Evolutionary conservation across 2,797 vertebrate genomes (phyloP).

Genomic region (Notolepis coatsorum): DNA sequence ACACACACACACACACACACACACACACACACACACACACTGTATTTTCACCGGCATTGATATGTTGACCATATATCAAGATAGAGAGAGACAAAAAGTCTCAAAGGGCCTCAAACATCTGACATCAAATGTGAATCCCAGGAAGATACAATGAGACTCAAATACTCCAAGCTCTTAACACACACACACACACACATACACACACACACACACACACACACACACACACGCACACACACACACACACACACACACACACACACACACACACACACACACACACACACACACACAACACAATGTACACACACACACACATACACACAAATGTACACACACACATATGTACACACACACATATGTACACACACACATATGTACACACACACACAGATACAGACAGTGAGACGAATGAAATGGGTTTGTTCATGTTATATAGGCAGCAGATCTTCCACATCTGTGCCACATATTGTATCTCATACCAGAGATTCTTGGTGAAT

Average conservation of each 20-base stretch:
- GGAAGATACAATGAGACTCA: conserved; percentile 21
- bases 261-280: neutral
- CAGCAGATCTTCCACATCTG: conserved; percentile 74
- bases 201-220: conserved; percentile 6
- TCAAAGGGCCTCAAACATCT: neutral
- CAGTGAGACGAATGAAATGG: conserved; percentile 48
- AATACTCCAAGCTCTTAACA: conserved; percentile 10
- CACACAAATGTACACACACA: neutral
- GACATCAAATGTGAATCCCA: conserved; percentile 1
- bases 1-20: neutral
- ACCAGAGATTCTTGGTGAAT: conserved; percentile 64
- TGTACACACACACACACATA: too few species aligned
- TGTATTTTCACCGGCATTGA: neutral
- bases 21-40: neutral
- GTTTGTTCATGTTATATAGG: conserved; percentile 48
- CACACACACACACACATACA: conserved; percentile 21
- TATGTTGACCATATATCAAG: too few species aligned
- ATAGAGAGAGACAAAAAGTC: neutral
- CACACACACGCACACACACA: neutral
- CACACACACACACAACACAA: too few species aligned
- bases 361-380: neutral
- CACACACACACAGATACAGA: conserved; percentile 14
- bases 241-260: neutral
- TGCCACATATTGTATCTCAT: conserved; percentile 72
- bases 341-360: neutral